phyloP scores from a whole-genome alignment of 2,888 invertebrate genomes.

The Rhagonycha lutea region DNA sequence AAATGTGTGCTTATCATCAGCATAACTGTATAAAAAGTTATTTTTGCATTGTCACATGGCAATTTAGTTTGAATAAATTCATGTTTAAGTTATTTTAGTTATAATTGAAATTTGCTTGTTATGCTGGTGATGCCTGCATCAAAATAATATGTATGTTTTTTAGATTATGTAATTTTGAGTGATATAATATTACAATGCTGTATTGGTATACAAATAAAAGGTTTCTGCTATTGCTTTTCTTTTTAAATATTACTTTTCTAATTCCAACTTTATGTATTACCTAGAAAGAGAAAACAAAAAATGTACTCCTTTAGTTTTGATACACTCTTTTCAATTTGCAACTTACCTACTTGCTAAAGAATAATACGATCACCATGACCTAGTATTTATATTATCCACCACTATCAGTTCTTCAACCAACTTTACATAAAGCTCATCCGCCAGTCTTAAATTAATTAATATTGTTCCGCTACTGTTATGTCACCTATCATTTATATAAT shows the following conservation, averaged over 20 bases:
- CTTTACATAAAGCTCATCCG: too few relatives aligned
- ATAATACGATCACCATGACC: neutral
- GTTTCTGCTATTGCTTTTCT: constrained; percentile 17
- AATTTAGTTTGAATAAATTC: neutral
- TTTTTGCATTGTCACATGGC: neutral
- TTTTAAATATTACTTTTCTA: neutral
- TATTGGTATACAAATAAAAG: constrained; percentile 35
- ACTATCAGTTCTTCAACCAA: neutral
- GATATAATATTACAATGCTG: constrained; percentile 30
- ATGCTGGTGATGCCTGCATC: neutral
- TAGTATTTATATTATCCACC: neutral
- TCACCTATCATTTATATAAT: too few relatives aligned
- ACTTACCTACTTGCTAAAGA: neutral
- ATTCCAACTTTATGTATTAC: too few relatives aligned
- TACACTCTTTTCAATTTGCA: too few relatives aligned
- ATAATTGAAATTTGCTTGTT: neutral
- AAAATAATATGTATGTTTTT: constrained; percentile 3
- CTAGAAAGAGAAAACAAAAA: too few relatives aligned
- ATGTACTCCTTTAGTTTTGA: too few relatives aligned
- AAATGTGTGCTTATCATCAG: neutral
- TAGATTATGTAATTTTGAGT: constrained; percentile 17
- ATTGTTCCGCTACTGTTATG: too few relatives aligned
- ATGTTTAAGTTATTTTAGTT: neutral
- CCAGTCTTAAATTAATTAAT: too few relatives aligned
- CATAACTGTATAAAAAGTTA: neutral